Evolutionary conservation across 2,113 vertebrate species (phyloP).

Genomic region (Protobothrops mucrosquamatus): DNA sequence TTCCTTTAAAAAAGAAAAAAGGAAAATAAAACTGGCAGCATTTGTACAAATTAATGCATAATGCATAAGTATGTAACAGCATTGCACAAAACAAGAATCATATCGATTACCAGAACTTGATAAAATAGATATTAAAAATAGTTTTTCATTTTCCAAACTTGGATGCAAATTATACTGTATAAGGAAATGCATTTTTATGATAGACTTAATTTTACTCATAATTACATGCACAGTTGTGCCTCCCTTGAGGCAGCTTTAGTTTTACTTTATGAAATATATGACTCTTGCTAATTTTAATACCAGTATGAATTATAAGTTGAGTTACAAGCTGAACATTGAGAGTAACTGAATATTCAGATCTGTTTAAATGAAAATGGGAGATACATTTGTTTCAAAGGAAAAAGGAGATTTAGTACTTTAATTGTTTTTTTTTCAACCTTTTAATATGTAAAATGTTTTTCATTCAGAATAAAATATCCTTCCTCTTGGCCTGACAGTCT

Average conservation of each 20-base stretch:
- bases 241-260: constrained; percentile 10
- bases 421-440: neutral
- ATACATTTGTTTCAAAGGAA: neutral
- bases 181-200: constrained; percentile 11
- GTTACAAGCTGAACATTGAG: neutral
- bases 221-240: neutral
- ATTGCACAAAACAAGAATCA: neutral
- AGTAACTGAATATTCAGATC: neutral
- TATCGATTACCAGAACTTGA: neutral
- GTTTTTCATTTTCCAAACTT: neutral
- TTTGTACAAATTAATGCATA: neutral
- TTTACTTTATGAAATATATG: neutral
- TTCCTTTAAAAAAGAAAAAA: neutral
- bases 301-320: neutral
- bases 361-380: neutral
- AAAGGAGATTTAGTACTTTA: neutral
- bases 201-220: constrained; percentile 25
- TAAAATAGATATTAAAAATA: neutral
- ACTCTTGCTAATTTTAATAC: neutral
- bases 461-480: neutral
- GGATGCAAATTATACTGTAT: neutral
- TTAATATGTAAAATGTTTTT: neutral
- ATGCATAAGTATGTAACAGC: neutral
- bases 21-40: neutral
- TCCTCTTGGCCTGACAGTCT: neutral